phyloP scores from a whole-genome alignment of 2,797 vertebrate genomes.

The Heliangelus exortis region DNA sequence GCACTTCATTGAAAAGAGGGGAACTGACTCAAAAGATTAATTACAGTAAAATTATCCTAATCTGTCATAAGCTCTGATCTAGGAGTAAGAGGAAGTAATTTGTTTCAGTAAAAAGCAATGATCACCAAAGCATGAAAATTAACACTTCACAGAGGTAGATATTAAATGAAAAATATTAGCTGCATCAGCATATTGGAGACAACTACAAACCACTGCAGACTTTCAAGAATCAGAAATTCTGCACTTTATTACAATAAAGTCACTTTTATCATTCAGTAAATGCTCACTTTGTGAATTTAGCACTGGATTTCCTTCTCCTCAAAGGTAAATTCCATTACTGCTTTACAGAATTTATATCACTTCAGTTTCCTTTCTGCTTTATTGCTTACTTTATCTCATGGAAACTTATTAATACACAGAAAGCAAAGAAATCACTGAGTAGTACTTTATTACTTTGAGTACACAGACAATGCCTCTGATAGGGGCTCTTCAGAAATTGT shows the following conservation, averaged over 20 bases:
- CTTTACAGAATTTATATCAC: not conserved
- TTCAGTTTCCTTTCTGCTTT: slow-evolving; percentile 16
- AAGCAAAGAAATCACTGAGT: not conserved
- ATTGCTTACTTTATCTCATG: slow-evolving; percentile 27
- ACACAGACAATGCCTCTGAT: slow-evolving; percentile 12
- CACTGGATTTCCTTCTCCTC: not conserved
- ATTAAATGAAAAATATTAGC: slow-evolving; percentile 62
- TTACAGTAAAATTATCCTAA: slow-evolving; percentile 53
- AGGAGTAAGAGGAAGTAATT: slow-evolving; percentile 43
- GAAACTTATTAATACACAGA: slow-evolving; percentile 26
- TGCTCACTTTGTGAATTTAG: slow-evolving; percentile 2
- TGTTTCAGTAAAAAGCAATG: slow-evolving; percentile 50
- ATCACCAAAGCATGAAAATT: slow-evolving; percentile 65
- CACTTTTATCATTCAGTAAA: slow-evolving; percentile 9
- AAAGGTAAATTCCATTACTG: not conserved
- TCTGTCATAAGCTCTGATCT: slow-evolving; percentile 48
- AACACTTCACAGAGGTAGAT: slow-evolving; percentile 57
- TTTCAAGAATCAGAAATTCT: not conserved
- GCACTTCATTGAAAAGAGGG: slow-evolving; percentile 20
- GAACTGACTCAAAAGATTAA: slow-evolving; percentile 54
- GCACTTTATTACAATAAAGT: slow-evolving; percentile 26
- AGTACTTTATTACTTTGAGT: not conserved
- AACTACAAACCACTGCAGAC: slow-evolving; percentile 18
- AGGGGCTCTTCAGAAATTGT: slow-evolving; percentile 39
- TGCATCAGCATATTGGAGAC: slow-evolving; percentile 48